Base-by-base conservation (phyloP, 2,888 invertebrate species). In the Anarsia innoxiella region DNA sequence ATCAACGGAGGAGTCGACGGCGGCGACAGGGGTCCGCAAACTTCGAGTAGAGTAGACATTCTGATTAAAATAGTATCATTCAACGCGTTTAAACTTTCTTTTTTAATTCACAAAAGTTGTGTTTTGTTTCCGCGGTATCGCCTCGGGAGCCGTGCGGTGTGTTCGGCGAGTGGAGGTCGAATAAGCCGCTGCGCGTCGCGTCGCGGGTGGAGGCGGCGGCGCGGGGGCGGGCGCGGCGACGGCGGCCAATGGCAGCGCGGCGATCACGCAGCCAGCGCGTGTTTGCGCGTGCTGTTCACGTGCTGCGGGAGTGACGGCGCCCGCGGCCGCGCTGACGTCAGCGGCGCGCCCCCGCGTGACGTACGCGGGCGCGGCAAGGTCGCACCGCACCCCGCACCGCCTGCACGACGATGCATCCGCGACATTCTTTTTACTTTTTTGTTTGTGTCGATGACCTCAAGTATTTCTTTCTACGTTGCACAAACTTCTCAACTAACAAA, bases 221-320 rank as follows among this genome's bases (percentile, higher is more conserved):
- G 88, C 87, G 88, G 92, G 90, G 71, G 90, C 88, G 90, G 93
- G 93, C 91, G 90, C 91, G 93, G 85, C 90, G 66, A 68, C 46
- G 52, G 49, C 62, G 65, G n/a, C 25, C 25, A 25, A 25, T 92
- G 65, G 64, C 59, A 49, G 59, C 35, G 43, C 35, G 48, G 65
- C 66, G 87, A 88, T 89, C 94, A 94, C 89, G 89, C 92, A 88
- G 80, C 79, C 75, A 74, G 83, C 87, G 91, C 93, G 91, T 94
- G 94, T 87, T 76, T 64, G 75, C 80, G 89, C 89, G 88, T 89
- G 90, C 68, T 90, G 89, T 92, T 93, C 94, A 94, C 94, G 93
- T 94, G 94, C 88, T 88, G 90, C 76, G 75, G 77, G 90, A 87
- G 89, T 93, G 92, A 89, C 89, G 77, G 71, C 65, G 52, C 57